A percentile compares a stretch with the other conserved stretches of the same genome.
Evolutionary conservation across 2,888 invertebrate genomes (phyloP).

Genomic region (Trissolcus japonicus): DNA sequence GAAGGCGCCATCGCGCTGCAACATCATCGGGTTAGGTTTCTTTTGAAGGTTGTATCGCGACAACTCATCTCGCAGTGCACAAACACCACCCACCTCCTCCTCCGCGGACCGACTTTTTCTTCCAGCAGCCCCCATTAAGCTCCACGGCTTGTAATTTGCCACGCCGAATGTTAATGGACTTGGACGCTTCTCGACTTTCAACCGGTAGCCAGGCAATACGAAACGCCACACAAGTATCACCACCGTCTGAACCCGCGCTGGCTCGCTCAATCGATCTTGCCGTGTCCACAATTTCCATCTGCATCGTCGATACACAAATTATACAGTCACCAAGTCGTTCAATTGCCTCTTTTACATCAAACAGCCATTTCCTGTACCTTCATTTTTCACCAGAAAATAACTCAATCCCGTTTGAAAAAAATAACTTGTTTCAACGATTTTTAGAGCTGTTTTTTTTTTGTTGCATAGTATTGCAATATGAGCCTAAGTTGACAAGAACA

Average conservation of each 20-base stretch:
- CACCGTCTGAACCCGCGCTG: slow-evolving; percentile 7
- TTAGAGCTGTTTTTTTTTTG: too few species aligned
- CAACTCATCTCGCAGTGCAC: slow-evolving; percentile 50
- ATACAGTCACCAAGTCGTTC: too few species aligned
- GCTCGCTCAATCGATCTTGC: slow-evolving; percentile 19
- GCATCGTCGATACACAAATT: too few species aligned
- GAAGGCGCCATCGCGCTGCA: slow-evolving; percentile 33
- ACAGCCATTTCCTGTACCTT: too few species aligned
- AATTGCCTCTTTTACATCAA: too few species aligned
- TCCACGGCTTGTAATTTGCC: slow-evolving; percentile 75
- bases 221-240: slow-evolving; percentile 21
- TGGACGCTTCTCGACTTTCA: slow-evolving; percentile 59
- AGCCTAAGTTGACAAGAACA: slow-evolving; percentile 21
- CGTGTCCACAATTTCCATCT: not conserved
- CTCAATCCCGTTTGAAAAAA: too few species aligned
- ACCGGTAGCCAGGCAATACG: slow-evolving; percentile 59
- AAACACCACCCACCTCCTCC: slow-evolving; percentile 51
- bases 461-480: slow-evolving; percentile 1
- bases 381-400: too few species aligned
- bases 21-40: slow-evolving; percentile 40
- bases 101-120: slow-evolving; percentile 49
- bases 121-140: slow-evolving; percentile 71
- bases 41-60: slow-evolving; percentile 50
- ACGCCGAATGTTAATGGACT: slow-evolving; percentile 76
- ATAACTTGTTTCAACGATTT: too few species aligned